Conservation (phyloP, 2,113 vertebrate genomes). For the Nothocercus nigrocapillus region DNA sequence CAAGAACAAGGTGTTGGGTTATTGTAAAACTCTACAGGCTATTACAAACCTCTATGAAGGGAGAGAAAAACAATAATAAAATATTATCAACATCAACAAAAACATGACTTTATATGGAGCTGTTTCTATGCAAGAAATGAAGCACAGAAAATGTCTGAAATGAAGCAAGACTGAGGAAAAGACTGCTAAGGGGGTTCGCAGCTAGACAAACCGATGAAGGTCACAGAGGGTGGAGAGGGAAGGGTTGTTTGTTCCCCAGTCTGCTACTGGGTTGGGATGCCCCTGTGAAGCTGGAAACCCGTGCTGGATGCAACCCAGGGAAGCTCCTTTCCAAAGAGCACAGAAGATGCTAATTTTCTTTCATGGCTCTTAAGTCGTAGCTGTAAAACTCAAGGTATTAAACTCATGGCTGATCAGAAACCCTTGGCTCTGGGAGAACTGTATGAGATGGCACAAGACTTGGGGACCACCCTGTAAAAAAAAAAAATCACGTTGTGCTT, state of each 20-base stretch:
- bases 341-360: too few species aligned
- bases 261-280: too few species aligned
- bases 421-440: neutral
- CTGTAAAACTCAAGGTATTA: neutral
- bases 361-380: too few species aligned
- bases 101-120: neutral
- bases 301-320: neutral
- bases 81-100: neutral
- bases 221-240: neutral
- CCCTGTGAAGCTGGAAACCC: neutral
- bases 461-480: neutral
- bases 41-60: neutral
- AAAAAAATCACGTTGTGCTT: neutral
- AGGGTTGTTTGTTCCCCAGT: neutral
- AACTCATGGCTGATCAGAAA: neutral
- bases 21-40: neutral
- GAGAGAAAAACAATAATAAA: neutral
- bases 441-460: rapidly evolving
- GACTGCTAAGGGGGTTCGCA: neutral
- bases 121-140: neutral
- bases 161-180: neutral
- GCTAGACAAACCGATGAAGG: neutral
- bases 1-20: neutral
- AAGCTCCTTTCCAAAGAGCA: rapidly evolving
- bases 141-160: neutral